Percentiles rank a stretch among this genome's conserved stretches.
Evolutionary conservation across 2,888 invertebrate species (phyloP).

Genomic region (Amphipyra berbera): DNA sequence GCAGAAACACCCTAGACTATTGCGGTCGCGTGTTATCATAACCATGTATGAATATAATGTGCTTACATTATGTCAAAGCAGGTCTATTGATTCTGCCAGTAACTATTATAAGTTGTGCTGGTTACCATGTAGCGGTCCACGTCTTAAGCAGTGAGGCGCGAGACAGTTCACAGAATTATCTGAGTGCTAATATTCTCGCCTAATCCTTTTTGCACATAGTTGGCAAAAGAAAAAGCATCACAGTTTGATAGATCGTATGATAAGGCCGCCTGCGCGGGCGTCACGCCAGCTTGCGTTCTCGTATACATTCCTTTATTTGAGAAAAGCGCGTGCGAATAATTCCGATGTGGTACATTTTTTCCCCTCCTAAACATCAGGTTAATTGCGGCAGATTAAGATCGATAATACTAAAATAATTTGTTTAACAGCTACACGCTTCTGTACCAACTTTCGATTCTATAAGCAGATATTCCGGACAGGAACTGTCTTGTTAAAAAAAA

Average conservation of each 20-base stretch:
- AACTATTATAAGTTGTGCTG: constrained; percentile 27
- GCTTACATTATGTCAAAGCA: constrained; percentile 24
- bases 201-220: constrained; percentile 73
- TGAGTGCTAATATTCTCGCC: constrained; percentile 52
- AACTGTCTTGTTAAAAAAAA: constrained; percentile 34
- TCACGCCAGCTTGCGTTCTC: constrained; percentile 71
- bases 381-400: constrained; percentile 75
- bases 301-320: constrained; percentile 69
- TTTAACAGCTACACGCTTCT: constrained; percentile 63
- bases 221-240: constrained; percentile 72
- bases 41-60: constrained; percentile 25
- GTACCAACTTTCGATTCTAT: constrained; percentile 45
- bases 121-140: constrained; percentile 10
- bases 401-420: constrained; percentile 74
- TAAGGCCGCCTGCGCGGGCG: constrained; percentile 66
- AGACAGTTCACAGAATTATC: constrained; percentile 61
- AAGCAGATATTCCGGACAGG: constrained; percentile 39
- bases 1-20: constrained; percentile 32
- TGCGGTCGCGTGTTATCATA: constrained; percentile 39
- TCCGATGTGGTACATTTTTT: constrained; percentile 72
- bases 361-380: constrained; percentile 69
- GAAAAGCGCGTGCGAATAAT: constrained; percentile 77
- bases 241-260: constrained; percentile 74
- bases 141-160: constrained; percentile 32
- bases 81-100: constrained; percentile 12